phyloP scores from a whole-genome alignment of 2,888 invertebrate species.

The Drosophila meridionalis region DNA sequence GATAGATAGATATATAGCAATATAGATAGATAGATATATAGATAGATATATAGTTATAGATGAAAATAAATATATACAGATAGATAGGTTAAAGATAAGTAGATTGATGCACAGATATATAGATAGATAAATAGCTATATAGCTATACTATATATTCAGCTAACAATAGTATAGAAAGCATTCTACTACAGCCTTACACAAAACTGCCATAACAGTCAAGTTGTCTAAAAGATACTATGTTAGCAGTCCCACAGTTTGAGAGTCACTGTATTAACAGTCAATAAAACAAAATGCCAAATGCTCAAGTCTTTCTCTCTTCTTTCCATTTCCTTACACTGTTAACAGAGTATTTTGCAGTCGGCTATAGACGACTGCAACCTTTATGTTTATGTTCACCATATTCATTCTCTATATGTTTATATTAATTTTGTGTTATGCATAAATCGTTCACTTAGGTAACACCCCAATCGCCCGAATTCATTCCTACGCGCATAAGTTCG shows the following conservation, averaged over 20 bases:
- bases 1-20: neutral
- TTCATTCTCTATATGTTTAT: too few relatives aligned
- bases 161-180: too few relatives aligned
- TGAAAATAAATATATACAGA: neutral
- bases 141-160: too few relatives aligned
- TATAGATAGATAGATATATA: neutral
- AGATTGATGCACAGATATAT: neutral
- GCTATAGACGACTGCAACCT: neutral
- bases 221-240: too few relatives aligned
- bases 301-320: neutral
- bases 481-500: slow-evolving; percentile 85
- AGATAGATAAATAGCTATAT: neutral
- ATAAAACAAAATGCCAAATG: too few relatives aligned
- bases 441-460: slow-evolving; percentile 84
- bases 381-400: neutral
- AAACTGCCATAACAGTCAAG: neutral
- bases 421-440: neutral
- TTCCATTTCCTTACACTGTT: neutral
- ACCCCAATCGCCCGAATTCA: slow-evolving; percentile 86
- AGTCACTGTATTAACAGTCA: neutral
- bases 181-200: neutral
- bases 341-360: slow-evolving; percentile 12
- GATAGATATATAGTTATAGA: neutral
- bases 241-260: neutral
- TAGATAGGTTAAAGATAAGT: too few relatives aligned